phyloP scores from a whole-genome alignment of 2,113 vertebrate genomes.

The Caloenas nicobarica region DNA sequence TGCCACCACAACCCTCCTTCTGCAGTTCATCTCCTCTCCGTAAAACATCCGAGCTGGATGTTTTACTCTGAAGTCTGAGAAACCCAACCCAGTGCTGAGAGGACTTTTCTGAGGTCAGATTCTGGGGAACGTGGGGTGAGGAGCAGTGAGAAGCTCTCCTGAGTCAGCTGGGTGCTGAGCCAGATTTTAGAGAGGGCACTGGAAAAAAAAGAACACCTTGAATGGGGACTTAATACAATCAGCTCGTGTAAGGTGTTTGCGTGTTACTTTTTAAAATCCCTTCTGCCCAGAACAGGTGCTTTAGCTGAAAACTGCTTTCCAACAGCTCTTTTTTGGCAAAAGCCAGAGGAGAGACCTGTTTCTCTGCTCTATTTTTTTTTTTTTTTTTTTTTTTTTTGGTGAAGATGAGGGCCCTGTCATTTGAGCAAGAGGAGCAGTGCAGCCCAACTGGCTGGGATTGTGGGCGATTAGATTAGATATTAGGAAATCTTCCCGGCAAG shows the following conservation, averaged over 20 bases:
- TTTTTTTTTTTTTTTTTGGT: neutral
- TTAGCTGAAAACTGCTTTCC: neutral
- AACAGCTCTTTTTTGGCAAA: neutral
- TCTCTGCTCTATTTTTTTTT: neutral
- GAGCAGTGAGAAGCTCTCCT: accelerated
- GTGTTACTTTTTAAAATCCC: neutral
- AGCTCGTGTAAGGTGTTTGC: neutral
- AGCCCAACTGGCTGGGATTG: neutral
- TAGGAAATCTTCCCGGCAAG: no score
- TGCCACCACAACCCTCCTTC: neutral
- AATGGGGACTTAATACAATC: neutral
- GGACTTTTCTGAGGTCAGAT: neutral
- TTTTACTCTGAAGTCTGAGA: neutral
- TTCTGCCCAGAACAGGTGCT: neutral
- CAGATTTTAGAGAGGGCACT: no score
- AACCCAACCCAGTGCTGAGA: neutral
- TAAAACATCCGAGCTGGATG: neutral
- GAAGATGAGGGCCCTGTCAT: accelerated
- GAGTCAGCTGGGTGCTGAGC: neutral
- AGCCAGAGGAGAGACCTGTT: neutral
- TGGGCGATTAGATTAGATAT: neutral
- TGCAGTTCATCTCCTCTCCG: neutral
- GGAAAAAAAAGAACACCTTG: neutral
- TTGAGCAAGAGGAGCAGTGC: neutral
- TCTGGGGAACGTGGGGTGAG: neutral